Conservation (phyloP, 92 coral and sea anemone species). For the Epizoanthus rinbou region DNA sequence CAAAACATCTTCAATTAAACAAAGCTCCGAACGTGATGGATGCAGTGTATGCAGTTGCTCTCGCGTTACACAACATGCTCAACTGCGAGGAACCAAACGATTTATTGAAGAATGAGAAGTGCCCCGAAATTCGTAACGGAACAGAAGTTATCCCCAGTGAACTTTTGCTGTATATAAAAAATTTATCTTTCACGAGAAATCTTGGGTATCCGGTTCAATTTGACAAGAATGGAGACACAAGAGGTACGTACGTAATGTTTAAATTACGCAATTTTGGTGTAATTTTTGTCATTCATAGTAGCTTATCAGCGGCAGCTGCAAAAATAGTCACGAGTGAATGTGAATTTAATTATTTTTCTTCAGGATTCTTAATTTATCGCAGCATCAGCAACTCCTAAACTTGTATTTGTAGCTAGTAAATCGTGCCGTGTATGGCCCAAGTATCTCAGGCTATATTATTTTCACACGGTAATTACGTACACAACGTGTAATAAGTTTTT, state of each 20-base stretch:
- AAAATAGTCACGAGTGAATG: not conserved
- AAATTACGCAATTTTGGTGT: not conserved
- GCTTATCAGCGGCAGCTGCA: constrained; percentile 18
- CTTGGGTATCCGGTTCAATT: constrained; percentile 74
- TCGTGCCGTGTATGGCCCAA: too few species aligned
- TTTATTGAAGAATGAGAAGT: constrained; percentile 35
- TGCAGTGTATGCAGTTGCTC: constrained; percentile 85
- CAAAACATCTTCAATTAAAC: constrained; percentile 64
- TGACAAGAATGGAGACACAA: constrained; percentile 88
- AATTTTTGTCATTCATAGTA: not conserved
- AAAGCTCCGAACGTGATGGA: constrained; percentile 97
- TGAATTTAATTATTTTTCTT: not conserved
- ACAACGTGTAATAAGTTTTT: too few species aligned
- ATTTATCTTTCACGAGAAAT: constrained; percentile 63
- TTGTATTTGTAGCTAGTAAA: too few species aligned
- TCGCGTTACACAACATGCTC: constrained; percentile 64
- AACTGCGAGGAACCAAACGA: constrained; percentile 59
- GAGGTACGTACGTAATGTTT: constrained; percentile 73
- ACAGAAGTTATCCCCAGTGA: constrained; percentile 50
- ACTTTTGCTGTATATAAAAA: constrained; percentile 67
- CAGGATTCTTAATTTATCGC: not conserved
- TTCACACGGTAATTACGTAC: too few species aligned
- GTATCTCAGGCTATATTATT: too few species aligned
- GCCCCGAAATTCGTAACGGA: constrained; percentile 47
- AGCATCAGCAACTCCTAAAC: not conserved